Conservation (phyloP, 1,140 invertebrate species). For the Pristionchus pacificus region DNA sequence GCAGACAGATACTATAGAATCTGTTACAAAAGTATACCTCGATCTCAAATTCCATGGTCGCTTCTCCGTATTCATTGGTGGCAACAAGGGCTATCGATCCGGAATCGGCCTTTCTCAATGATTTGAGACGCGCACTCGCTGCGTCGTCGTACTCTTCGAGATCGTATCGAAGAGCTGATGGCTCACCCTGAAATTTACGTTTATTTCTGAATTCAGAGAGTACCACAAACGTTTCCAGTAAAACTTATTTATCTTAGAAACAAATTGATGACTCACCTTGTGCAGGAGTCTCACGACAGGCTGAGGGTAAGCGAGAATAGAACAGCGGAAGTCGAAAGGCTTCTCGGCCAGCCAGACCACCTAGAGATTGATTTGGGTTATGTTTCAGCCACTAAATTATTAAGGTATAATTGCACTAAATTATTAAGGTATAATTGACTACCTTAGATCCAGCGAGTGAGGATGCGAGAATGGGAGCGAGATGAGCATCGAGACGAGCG, state of each 20-base stretch:
- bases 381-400: neutral
- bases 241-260: neutral
- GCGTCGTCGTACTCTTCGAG: conserved; percentile 26
- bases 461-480: neutral
- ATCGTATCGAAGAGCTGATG: conserved; percentile 3
- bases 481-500: conserved; percentile 6
- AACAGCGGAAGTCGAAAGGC: conserved; percentile 15
- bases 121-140: neutral
- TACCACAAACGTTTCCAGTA: no score
- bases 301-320: conserved; percentile 16
- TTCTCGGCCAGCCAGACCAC: conserved; percentile 10
- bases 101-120: neutral
- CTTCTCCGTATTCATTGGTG: neutral
- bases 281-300: conserved; percentile 14
- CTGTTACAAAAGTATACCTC: neutral
- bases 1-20: neutral
- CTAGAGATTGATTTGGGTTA: no score
- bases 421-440: neutral
- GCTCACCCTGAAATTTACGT: conserved; percentile 3
- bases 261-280: neutral
- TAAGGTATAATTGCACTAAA: neutral
- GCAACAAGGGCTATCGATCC: neutral
- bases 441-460: neutral
- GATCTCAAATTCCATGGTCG: neutral
- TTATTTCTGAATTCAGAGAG: no score